phyloP scores from a whole-genome alignment of 2,797 vertebrate species.

The Denticeps clupeoides region DNA sequence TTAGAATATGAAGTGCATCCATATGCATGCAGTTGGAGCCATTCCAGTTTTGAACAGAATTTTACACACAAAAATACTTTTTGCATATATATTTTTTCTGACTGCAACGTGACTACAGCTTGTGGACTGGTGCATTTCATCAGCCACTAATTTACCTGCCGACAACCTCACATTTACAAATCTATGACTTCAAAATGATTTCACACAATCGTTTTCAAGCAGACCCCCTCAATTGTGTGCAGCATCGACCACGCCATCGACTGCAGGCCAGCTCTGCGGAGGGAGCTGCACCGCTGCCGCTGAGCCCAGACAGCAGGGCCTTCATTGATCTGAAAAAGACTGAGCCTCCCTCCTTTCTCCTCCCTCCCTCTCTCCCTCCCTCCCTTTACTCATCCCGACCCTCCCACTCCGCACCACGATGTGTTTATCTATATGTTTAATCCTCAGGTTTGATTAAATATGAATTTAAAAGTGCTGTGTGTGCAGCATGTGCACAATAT shows the following conservation, averaged over 20 bases:
- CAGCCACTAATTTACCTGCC: background rate
- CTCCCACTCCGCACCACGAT: background rate
- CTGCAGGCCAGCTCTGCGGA: background rate
- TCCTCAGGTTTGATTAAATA: too few species aligned
- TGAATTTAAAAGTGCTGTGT: too few species aligned
- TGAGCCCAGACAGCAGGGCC: background rate
- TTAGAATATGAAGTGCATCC: too few species aligned
- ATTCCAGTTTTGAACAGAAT: too few species aligned
- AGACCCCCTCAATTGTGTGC: background rate
- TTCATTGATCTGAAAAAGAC: conserved; percentile 3
- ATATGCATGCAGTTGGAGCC: too few species aligned
- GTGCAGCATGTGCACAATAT: too few species aligned
- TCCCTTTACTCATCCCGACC: background rate
- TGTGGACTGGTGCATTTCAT: background rate
- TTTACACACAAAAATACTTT: background rate
- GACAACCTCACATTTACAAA: background rate
- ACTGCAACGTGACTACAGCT: too few species aligned
- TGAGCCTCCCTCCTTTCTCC: background rate
- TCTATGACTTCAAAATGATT: background rate
- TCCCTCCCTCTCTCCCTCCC: background rate
- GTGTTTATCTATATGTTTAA: background rate
- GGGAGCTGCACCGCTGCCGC: background rate
- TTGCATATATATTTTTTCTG: too few species aligned
- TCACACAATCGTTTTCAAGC: background rate
- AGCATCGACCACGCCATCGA: background rate